Base-by-base conservation (phyloP, 2,113 vertebrate genomes). In the Pampusana beccarii region DNA sequence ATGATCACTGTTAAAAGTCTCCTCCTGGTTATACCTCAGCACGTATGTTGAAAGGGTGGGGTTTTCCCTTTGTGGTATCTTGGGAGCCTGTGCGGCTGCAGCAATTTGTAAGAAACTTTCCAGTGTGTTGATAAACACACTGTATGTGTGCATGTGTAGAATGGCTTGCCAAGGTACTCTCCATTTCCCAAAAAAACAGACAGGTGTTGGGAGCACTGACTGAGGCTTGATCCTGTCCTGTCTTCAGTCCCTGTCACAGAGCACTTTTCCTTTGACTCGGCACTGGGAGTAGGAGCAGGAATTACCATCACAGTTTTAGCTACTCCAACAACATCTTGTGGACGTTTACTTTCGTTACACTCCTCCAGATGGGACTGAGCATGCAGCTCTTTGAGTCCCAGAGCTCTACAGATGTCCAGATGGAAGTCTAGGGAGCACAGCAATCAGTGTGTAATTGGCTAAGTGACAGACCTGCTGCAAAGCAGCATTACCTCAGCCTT, bases 381-480 rank as follows among this genome's bases (percentile, higher is more conserved):
- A 89, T 31, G 86, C 80, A 95, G 83, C 56, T 94, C 75, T 95
- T 93, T 74, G 83, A 96, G 69, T 95, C 86, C 83, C 88, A 94
- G 90, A 95, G 86, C 86, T 94, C 83, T 81, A 53, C 92, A 95
- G 92, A 95, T 93, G 90, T 94, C 92, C 96, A 97, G 92, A 93
- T 94, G 93, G 93, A 95, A 81, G 95, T 94, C 53, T 80, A 85
- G 78, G 90, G 88, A 86, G 86, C 6, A 8, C 77, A 89, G 86
- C 80, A 96, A 92, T 92, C 96, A 95, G 73, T 69, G 80, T 87
- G 94, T 96, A 96, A 97, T 95, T 97, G 96, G 89, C 57, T 93
- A 95, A 97, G 92, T 87, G 96, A 96, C 71, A 95, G 93, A 96
- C 92, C 88, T 96, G 86, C 91, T 94, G 88, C 89, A 96, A 94